These are phyloP conservation scores for Columba guinea DNA, from an alignment of 2,797 vertebrate genomes.

Conservation along the genomic window DNA sequence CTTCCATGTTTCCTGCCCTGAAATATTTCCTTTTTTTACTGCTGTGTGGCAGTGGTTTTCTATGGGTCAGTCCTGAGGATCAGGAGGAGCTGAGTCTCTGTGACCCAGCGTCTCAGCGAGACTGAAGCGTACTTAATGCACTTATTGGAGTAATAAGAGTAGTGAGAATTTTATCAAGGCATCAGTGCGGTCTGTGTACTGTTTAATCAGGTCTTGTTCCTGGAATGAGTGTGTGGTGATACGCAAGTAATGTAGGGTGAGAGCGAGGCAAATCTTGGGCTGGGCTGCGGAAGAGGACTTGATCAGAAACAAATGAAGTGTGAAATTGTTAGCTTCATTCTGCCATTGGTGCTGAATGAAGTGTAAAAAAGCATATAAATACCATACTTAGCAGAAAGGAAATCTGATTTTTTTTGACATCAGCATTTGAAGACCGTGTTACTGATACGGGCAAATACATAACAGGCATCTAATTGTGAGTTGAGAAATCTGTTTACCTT, in stretches of 20 bases:
- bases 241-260: rapidly evolving
- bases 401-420: constrained; percentile 17
- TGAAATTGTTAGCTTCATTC: constrained; percentile 26
- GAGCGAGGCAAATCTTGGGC: rapidly evolving
- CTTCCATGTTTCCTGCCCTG: neutral
- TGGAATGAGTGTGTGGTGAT: neutral
- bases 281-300: neutral
- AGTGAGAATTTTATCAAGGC: neutral
- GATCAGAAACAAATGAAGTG: constrained; percentile 20
- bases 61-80: neutral
- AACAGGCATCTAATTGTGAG: neutral
- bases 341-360: neutral
- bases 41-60: neutral
- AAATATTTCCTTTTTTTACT: neutral
- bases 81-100: neutral
- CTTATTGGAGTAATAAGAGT: neutral
- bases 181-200: neutral
- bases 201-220: neutral
- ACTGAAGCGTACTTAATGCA: neutral
- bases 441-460: neutral
- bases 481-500: neutral
- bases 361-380: neutral
- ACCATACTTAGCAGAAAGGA: neutral
- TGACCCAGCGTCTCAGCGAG: neutral
- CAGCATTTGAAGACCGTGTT: neutral